Evolutionary conservation across 2,888 invertebrate genomes (phyloP).

Genomic region (Azorinus chamasolen): DNA sequence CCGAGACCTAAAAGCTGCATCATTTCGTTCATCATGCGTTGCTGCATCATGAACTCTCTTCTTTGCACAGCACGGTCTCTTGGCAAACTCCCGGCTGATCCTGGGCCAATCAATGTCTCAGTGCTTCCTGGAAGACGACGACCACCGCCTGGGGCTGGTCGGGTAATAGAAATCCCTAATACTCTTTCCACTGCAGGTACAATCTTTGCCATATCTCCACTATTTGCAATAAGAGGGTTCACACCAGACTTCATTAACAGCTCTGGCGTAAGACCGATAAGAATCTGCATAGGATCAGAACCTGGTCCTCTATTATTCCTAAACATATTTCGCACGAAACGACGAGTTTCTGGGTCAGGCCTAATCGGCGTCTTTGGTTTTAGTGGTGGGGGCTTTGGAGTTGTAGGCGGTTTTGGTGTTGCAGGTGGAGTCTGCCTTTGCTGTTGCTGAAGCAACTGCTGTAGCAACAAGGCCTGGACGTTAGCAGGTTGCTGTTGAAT

Average conservation of each 20-base stretch:
- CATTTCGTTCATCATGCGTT: slow-evolving; percentile 54
- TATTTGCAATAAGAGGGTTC: slow-evolving; percentile 58
- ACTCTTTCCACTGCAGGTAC: slow-evolving; percentile 57
- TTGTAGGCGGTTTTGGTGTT: slow-evolving; percentile 23
- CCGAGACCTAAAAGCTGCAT: slow-evolving; percentile 56
- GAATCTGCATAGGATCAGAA: slow-evolving; percentile 41
- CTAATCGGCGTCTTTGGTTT: slow-evolving; percentile 43
- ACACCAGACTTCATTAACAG: slow-evolving; percentile 60
- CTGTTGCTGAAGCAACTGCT: background rate
- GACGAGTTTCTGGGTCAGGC: slow-evolving; percentile 54
- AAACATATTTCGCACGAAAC: slow-evolving; percentile 55
- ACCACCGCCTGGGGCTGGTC: slow-evolving; percentile 12
- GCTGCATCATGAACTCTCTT: slow-evolving; percentile 56
- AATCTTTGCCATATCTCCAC: slow-evolving; percentile 52
- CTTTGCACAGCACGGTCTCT: slow-evolving; percentile 23
- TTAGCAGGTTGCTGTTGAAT: background rate
- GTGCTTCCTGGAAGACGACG: background rate
- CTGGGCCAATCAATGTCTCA: background rate
- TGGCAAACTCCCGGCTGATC: background rate
- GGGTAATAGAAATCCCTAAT: slow-evolving; percentile 42
- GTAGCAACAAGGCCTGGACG: background rate
- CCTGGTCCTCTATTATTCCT: slow-evolving; percentile 39
- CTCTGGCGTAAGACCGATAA: slow-evolving; percentile 57
- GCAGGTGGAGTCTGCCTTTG: background rate
- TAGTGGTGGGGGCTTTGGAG: slow-evolving; percentile 28